Evolutionary conservation across 2,797 vertebrate species (phyloP).

Genomic region (Aulostomus chinensis): DNA sequence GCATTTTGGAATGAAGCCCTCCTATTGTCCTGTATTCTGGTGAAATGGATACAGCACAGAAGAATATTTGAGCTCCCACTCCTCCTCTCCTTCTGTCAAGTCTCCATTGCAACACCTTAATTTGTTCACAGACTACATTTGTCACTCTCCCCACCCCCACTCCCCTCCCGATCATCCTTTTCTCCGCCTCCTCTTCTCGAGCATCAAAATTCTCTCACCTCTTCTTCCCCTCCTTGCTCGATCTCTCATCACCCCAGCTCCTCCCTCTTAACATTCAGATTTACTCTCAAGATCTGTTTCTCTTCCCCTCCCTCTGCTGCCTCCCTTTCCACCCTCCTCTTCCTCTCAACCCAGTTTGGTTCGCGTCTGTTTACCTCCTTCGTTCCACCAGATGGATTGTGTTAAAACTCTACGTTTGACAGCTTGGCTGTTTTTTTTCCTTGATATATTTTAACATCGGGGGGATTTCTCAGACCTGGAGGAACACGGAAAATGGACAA

Average conservation of each 20-base stretch:
- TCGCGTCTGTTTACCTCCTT: slow-evolving; percentile 73
- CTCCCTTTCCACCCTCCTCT: slow-evolving; percentile 25
- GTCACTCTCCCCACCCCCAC: slow-evolving; percentile 41
- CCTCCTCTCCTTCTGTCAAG: slow-evolving; percentile 72
- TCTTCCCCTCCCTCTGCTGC: slow-evolving; percentile 41
- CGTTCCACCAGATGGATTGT: slow-evolving; percentile 80
- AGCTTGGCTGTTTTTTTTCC: slow-evolving; percentile 54
- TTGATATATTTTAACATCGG: slow-evolving; percentile 76
- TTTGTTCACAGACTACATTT: slow-evolving; percentile 60
- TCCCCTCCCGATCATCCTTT: slow-evolving; percentile 29
- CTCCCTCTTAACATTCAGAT: slow-evolving; percentile 40
- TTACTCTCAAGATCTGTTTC: slow-evolving; percentile 48
- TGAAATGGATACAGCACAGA: slow-evolving; percentile 41
- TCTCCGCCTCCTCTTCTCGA: slow-evolving; percentile 46
- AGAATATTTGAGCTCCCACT: slow-evolving; percentile 57
- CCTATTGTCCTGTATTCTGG: slow-evolving; percentile 38
- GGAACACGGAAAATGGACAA: slow-evolving; percentile 64
- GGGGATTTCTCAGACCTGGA: slow-evolving; percentile 67
- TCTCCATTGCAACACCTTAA: slow-evolving; percentile 57
- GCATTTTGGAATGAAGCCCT: slow-evolving; percentile 38
- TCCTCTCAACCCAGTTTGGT: slow-evolving; percentile 53
- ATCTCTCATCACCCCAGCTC: slow-evolving; percentile 36
- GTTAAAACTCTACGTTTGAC: slow-evolving; percentile 79
- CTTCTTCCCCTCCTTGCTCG: slow-evolving; percentile 9
- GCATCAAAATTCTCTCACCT: slow-evolving; percentile 25